A percentile compares a stretch with the other conserved stretches of the same genome.
Conservation (phyloP, 64 coral and sea anemone genomes). For the Stylophora pistillata region DNA sequence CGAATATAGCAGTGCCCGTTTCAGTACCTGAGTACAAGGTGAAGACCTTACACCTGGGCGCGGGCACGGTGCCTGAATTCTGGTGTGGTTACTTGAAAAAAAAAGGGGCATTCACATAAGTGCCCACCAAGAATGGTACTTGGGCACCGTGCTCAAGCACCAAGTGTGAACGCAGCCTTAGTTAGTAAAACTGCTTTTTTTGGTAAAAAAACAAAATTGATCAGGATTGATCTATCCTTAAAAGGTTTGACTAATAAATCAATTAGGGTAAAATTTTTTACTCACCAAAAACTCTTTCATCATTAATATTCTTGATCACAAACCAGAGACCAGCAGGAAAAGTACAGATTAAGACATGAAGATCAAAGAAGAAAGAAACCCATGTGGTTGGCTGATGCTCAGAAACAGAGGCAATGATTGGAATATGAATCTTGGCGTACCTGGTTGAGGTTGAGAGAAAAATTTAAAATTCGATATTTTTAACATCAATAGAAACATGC, state of each 20-base stretch:
- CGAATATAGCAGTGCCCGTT: too few relatives aligned
- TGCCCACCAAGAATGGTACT: too few relatives aligned
- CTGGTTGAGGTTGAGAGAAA: slow-evolving; percentile 26
- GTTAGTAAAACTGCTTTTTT: too few relatives aligned
- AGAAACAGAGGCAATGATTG: slow-evolving; percentile 96
- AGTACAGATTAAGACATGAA: slow-evolving; percentile 90
- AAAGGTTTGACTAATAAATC: neutral
- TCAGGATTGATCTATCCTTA: too few relatives aligned
- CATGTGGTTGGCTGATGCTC: slow-evolving; percentile 99
- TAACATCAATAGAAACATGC: neutral
- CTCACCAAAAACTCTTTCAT: slow-evolving; percentile 97
- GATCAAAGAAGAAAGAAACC: slow-evolving; percentile 99
- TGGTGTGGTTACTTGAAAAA: too few relatives aligned
- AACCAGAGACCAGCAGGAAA: slow-evolving; percentile 99
- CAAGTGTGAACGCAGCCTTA: too few relatives aligned
- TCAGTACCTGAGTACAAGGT: too few relatives aligned
- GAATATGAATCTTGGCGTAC: slow-evolving; percentile 99
- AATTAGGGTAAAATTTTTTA: neutral
- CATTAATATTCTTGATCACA: slow-evolving; percentile 96
- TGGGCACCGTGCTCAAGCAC: too few relatives aligned
- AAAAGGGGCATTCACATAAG: too few relatives aligned
- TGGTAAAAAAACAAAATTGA: too few relatives aligned
- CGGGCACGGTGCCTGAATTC: too few relatives aligned
- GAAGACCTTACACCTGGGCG: too few relatives aligned
- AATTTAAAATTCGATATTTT: neutral